Percentiles rank a stretch among this genome's conserved stretches.
Conservation (phyloP, 2,888 invertebrate genomes). For the Nycteola revayana region DNA sequence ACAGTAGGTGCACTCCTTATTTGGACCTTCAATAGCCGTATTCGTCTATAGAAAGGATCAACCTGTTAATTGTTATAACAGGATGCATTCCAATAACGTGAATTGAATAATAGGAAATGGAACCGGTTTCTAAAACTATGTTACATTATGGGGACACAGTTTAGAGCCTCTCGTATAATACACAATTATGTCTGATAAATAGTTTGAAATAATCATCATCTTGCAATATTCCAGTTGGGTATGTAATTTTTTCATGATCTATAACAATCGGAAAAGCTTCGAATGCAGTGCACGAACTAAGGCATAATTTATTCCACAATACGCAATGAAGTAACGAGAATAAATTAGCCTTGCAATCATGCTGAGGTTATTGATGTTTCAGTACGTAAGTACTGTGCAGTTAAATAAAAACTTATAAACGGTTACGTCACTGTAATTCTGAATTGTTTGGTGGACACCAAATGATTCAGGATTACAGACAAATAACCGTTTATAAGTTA, state of each 20-base stretch:
- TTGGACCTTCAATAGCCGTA: conserved; percentile 46
- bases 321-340: conserved; percentile 21
- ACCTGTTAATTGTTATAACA: conserved; percentile 32
- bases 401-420: conserved; percentile 3
- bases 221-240: too few relatives aligned
- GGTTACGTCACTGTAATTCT: conserved; percentile 1
- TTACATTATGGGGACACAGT: neutral
- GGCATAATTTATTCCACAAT: conserved; percentile 33
- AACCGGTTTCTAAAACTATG: conserved; percentile 27
- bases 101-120: conserved; percentile 31
- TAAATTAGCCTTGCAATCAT: conserved; percentile 24
- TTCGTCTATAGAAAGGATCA: conserved; percentile 44
- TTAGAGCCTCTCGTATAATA: too few relatives aligned
- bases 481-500: too few relatives aligned
- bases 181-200: too few relatives aligned
- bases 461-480: too few relatives aligned
- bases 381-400: neutral
- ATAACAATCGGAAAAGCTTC: conserved; percentile 14
- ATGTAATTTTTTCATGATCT: too few relatives aligned
- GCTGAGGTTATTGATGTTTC: conserved; percentile 12
- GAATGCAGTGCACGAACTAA: conserved; percentile 10
- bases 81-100: conserved; percentile 48
- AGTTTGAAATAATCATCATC: too few relatives aligned
- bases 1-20: conserved; percentile 51
- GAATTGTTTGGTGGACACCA: neutral